Conservation (phyloP, 2,113 vertebrate species). For the Psilopogon haemacephalus region DNA sequence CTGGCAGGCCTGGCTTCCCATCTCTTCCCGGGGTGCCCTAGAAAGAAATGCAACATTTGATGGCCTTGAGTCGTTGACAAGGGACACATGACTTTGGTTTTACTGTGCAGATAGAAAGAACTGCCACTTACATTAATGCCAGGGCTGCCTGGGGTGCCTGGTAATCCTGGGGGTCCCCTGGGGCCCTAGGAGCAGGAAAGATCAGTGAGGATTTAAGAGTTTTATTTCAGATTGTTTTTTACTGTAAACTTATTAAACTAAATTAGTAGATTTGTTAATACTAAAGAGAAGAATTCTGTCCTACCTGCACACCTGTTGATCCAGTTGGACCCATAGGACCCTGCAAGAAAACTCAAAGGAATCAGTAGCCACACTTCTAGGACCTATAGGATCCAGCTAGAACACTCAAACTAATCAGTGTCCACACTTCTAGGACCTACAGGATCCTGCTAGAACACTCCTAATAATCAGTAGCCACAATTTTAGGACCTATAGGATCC, state of each 20-base stretch:
- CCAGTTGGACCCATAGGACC: slow-evolving; percentile 86
- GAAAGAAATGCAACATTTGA: slow-evolving; percentile 51
- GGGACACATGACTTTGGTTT: neutral
- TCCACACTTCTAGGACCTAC: slow-evolving; percentile 68
- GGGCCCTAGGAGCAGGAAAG: slow-evolving; percentile 76
- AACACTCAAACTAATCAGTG: too few relatives aligned
- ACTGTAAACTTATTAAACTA: neutral
- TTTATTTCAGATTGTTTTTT: neutral
- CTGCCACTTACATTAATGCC: slow-evolving; percentile 82
- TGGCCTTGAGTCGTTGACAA: neutral
- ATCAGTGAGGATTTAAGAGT: neutral
- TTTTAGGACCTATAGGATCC: neutral
- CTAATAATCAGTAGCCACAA: neutral
- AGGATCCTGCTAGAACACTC: slow-evolving; percentile 80
- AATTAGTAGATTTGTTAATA: neutral
- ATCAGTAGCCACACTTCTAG: neutral
- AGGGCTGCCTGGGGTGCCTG: slow-evolving; percentile 82
- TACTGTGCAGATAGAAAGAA: neutral
- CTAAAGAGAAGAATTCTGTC: neutral
- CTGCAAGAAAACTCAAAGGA: slow-evolving; percentile 72
- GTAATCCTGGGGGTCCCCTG: slow-evolving; percentile 84
- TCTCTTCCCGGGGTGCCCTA: slow-evolving; percentile 90
- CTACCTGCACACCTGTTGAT: slow-evolving; percentile 88
- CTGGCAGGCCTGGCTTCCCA: slow-evolving; percentile 88
- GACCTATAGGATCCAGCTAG: too few relatives aligned